Evolutionary conservation across 2,888 invertebrate genomes (phyloP).

Genomic region (Amphimallon solstitiale): DNA sequence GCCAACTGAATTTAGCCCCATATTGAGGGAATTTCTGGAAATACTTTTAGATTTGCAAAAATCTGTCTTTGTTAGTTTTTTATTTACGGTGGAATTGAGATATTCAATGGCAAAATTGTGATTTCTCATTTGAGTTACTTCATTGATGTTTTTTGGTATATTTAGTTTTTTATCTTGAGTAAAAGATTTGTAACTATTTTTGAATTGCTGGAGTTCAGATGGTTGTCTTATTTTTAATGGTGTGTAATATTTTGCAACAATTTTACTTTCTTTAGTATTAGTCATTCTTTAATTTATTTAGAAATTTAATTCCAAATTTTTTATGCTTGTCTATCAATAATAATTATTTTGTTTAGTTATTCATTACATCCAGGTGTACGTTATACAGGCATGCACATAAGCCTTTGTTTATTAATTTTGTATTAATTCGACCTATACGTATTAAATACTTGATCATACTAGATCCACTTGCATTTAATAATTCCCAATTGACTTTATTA

Average conservation of each 20-base stretch:
- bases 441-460: no score
- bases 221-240: slow-evolving; percentile 22
- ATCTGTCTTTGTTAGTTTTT: slow-evolving; percentile 14
- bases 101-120: slow-evolving; percentile 4
- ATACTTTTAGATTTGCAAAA: slow-evolving; percentile 8
- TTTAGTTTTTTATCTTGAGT: slow-evolving; percentile 14
- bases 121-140: slow-evolving; percentile 2
- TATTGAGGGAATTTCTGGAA: slow-evolving; percentile 22
- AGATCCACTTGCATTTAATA: no score
- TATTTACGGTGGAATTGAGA: slow-evolving; percentile 11
- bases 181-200: slow-evolving; percentile 32
- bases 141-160: background rate
- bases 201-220: slow-evolving; percentile 26
- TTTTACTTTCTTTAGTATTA: background rate
- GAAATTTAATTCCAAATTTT: no score
- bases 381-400: no score
- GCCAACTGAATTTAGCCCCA: slow-evolving; percentile 12
- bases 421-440: no score
- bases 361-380: no score
- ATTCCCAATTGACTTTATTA: no score
- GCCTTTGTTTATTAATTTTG: no score
- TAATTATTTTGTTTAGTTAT: no score
- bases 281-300: background rate
- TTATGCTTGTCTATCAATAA: no score
- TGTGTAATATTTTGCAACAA: background rate